Conservation (phyloP, 1,140 invertebrate genomes). For the Caenorhabditis briggsae region DNA sequence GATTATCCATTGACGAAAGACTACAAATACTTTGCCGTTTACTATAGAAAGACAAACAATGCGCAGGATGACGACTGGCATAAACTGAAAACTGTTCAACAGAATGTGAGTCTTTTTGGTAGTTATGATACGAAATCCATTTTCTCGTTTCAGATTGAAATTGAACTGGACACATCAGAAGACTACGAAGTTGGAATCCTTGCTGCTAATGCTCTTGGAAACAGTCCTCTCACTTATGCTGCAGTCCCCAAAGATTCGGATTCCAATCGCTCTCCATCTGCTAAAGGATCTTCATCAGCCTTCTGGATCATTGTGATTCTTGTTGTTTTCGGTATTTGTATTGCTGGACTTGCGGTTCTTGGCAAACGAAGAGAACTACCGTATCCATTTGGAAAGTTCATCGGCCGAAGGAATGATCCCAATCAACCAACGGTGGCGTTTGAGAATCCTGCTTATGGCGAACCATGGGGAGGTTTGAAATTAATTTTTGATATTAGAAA, state of each 20-base stretch:
- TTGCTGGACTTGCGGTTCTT: slow-evolving; percentile 43
- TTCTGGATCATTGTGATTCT: slow-evolving; percentile 53
- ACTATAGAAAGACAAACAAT: slow-evolving; percentile 47
- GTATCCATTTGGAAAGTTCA: slow-evolving; percentile 57
- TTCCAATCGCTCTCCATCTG: not conserved
- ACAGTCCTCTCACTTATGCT: slow-evolving; percentile 37
- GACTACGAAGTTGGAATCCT: slow-evolving; percentile 58
- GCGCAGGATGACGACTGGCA: slow-evolving; percentile 37
- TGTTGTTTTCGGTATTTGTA: slow-evolving; percentile 6
- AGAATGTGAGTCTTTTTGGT: slow-evolving; percentile 18
- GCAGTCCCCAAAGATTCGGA: not conserved
- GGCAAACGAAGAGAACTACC: slow-evolving; percentile 52
- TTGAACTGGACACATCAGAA: slow-evolving; percentile 21
- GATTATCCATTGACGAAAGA: slow-evolving; percentile 16
- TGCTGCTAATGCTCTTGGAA: slow-evolving; percentile 61
- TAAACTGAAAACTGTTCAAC: slow-evolving; percentile 8
- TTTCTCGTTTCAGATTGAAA: slow-evolving; percentile 1
- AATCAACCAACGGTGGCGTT: slow-evolving; percentile 55
- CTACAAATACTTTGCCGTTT: slow-evolving; percentile 62
- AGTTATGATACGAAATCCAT: not conserved
- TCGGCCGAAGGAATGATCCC: slow-evolving; percentile 48
- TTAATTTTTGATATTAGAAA: too few relatives aligned
- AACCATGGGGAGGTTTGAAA: slow-evolving; percentile 27
- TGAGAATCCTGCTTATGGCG: slow-evolving; percentile 60
- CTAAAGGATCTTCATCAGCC: not conserved